These are phyloP conservation scores for Labia minor DNA, from an alignment of 2,888 invertebrate genomes.

Conservation along the genomic window DNA sequence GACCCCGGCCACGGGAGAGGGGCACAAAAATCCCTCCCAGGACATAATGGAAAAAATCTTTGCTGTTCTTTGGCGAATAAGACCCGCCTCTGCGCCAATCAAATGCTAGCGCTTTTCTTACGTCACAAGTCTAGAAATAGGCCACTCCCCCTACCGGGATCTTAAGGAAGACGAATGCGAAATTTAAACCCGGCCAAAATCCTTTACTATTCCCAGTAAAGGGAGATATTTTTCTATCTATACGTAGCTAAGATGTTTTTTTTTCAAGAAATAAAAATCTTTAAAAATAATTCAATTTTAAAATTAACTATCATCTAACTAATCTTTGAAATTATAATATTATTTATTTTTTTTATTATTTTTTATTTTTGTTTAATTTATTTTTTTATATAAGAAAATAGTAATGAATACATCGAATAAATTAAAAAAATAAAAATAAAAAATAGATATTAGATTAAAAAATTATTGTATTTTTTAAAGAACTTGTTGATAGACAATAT, in stretches of 20 bases:
- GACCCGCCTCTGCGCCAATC: constrained; percentile 13
- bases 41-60: constrained; percentile 7
- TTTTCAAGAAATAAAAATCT: neutral
- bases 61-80: constrained; percentile 3
- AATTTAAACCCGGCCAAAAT: neutral
- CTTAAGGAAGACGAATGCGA: constrained; percentile 13
- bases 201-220: neutral
- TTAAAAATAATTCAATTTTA: neutral
- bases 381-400: too few relatives aligned
- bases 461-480: too few relatives aligned
- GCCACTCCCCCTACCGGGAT: neutral
- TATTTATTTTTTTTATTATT: too few relatives aligned
- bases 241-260: neutral
- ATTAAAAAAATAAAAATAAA: too few relatives aligned
- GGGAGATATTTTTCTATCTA: neutral
- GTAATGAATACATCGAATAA: too few relatives aligned
- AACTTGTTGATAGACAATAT: too few relatives aligned
- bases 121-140: constrained; percentile 1
- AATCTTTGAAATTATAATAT: too few relatives aligned
- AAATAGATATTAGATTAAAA: too few relatives aligned
- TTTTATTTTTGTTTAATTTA: too few relatives aligned
- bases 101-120: neutral
- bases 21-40: neutral
- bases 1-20: neutral
- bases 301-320: too few relatives aligned